phyloP scores from a whole-genome alignment of 1,140 invertebrate genomes.

The Oryzaephilus surinamensis region DNA sequence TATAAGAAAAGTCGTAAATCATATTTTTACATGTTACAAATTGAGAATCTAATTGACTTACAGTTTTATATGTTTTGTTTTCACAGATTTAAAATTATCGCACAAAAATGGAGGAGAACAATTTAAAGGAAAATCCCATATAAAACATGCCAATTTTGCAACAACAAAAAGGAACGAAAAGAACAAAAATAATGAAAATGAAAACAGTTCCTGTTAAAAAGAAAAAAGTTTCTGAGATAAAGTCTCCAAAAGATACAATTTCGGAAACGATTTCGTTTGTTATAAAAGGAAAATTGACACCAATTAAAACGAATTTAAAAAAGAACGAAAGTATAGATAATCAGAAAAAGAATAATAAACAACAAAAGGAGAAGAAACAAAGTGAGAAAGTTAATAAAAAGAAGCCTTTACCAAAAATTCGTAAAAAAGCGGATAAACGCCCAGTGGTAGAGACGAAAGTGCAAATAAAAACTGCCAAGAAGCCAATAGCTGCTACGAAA shows the following conservation, averaged over 20 bases:
- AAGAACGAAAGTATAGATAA: constrained; percentile 1
- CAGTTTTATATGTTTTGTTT: too few species aligned
- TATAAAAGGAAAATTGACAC: constrained; percentile 33
- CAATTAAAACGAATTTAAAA: constrained; percentile 28
- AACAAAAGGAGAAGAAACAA: constrained; percentile 2
- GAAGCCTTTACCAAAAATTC: constrained; percentile 2
- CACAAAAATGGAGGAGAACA: too few species aligned
- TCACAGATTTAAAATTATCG: too few species aligned
- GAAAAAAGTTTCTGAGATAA: constrained; percentile 32
- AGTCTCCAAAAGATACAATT: constrained; percentile 15
- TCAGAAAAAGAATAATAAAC: neutral
- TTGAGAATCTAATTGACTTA: too few species aligned
- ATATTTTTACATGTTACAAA: too few species aligned
- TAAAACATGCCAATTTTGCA: constrained; percentile 2
- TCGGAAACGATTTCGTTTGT: constrained; percentile 34
- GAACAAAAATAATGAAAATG: constrained; percentile 10
- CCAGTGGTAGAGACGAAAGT: constrained; percentile 11
- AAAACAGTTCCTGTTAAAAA: constrained; percentile 26
- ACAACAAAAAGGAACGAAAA: constrained; percentile 3
- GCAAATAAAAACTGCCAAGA: constrained; percentile 21
- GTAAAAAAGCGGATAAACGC: constrained; percentile 4
- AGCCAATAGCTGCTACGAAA: constrained; percentile 12
- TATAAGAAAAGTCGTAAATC: too few species aligned
- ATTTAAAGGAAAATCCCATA: too few species aligned
- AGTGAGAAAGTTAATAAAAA: constrained; percentile 6